Base-by-base conservation (phyloP, 2,113 vertebrate species). In the Microtus montanus region DNA sequence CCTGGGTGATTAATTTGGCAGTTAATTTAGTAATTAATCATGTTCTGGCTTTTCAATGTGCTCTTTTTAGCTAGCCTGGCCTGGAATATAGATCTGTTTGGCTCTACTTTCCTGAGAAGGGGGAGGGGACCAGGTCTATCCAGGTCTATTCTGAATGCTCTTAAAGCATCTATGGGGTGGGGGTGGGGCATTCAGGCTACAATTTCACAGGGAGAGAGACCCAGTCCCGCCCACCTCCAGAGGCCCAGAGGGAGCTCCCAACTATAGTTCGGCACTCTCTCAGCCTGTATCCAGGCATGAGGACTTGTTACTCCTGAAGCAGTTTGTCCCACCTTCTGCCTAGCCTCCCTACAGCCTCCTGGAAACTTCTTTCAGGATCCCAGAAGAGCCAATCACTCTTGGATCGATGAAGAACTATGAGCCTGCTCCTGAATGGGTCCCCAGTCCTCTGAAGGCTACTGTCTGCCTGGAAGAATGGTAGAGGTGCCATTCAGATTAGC, bases 11-110 rank as follows among this genome's bases (percentile, higher is more conserved):
- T 97, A 92, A 92, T 95, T 93, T 96, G 92, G 66, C 74, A 89
- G 89, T 96, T 97, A 97, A 93, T 90, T 92, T 95, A 78, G 88
- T 88, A 61, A 97, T 95, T 90, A 93, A 95, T 96, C 95, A 93
- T 77, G 58, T 30, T 94, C 77, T 0, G 4, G 77, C 84, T 92
- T 80, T 92, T 95, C 82, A 61, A n/a, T 79, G 79, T 4, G 4
- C 54, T 90, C 64, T 33, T 89, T 58, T 91, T 79, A 4, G 1
- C 87, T 17, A 47, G 79, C 66, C 93, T 94, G 90, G 84, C 64
- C 93, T 89, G 52, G 93, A 95, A 94, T 87, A 85, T 54, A 95
- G 95, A 96, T 91, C 91, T 77, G 12, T 33, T 79, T 2, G 2
- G 49, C 75, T 91, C 71, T 61, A 2, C 9, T 79, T 74, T 87